Evolutionary conservation across 2,113 vertebrate genomes (phyloP).

Genomic region (Myrmecophaga tridactyla): DNA sequence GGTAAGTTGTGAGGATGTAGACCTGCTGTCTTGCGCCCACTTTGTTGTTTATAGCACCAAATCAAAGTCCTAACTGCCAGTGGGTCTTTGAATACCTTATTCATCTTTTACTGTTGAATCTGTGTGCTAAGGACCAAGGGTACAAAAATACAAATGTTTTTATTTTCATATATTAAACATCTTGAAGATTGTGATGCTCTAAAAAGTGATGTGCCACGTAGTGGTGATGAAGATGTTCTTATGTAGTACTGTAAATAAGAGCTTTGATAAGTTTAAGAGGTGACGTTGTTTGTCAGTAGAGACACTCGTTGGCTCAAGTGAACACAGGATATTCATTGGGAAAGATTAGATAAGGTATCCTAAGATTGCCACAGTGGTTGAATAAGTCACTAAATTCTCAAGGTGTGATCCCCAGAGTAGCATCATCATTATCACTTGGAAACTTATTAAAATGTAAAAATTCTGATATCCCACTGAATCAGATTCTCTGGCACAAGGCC

Average conservation of each 20-base stretch:
- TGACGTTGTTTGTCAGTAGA: background rate
- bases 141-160: background rate
- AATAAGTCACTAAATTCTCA: background rate
- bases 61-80: background rate
- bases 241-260: background rate
- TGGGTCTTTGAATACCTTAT: background rate
- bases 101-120: background rate
- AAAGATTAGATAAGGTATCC: background rate
- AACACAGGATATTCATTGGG: background rate
- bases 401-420: background rate
- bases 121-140: background rate
- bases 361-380: background rate
- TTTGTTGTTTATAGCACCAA: background rate
- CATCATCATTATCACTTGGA: background rate
- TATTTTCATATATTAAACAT: background rate
- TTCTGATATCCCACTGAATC: background rate
- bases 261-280: background rate
- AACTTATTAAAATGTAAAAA: background rate
- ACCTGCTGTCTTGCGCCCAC: background rate
- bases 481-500: background rate
- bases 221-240: background rate
- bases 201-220: background rate
- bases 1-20: constrained; percentile 82
- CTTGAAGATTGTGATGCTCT: background rate
- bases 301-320: background rate